A percentile compares a stretch with the other conserved stretches of the same genome.
Conservation (phyloP, 2,888 invertebrate species). For the Philaethria dido region DNA sequence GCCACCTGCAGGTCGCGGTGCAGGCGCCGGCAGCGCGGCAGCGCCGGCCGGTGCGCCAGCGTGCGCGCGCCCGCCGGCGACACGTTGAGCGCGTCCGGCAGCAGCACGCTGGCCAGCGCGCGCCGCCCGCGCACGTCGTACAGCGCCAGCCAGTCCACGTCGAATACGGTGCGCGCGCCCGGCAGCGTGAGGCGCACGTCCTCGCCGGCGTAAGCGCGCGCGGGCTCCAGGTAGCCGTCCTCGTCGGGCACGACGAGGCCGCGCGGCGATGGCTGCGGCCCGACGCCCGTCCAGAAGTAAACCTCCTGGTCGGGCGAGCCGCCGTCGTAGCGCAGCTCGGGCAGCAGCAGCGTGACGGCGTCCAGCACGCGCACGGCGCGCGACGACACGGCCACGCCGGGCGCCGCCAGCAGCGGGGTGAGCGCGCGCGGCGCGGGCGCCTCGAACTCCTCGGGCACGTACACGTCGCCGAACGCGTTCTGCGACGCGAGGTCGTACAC, state of each 20-base stretch:
- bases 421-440: conserved; percentile 88
- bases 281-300: conserved; percentile 95
- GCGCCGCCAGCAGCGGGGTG: conserved; percentile 62
- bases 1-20: conserved; percentile 92
- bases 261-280: conserved; percentile 92
- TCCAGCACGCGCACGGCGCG: conserved; percentile 91
- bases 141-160: conserved; percentile 93
- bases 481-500: conserved; percentile 94
- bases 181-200: conserved; percentile 90
- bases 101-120: conserved; percentile 80
- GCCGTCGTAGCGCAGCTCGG: conserved; percentile 91
- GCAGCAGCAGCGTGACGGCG: conserved; percentile 90
- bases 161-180: conserved; percentile 91
- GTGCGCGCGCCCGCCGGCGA: conserved; percentile 88
- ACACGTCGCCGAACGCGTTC: conserved; percentile 95
- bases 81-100: conserved; percentile 91
- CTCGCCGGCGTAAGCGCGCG: conserved; percentile 88
- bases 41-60: conserved; percentile 68
- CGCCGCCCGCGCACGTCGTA: conserved; percentile 85
- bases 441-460: conserved; percentile 95
- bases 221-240: conserved; percentile 93
- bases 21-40: conserved; percentile 93
- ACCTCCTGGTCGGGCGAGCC: conserved; percentile 85
- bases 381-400: conserved; percentile 63
- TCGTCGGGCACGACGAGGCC: conserved; percentile 94